These are phyloP conservation scores for Corydoras sp. DNA, from an alignment of 2,113 vertebrate species.

Conservation along the genomic window DNA sequence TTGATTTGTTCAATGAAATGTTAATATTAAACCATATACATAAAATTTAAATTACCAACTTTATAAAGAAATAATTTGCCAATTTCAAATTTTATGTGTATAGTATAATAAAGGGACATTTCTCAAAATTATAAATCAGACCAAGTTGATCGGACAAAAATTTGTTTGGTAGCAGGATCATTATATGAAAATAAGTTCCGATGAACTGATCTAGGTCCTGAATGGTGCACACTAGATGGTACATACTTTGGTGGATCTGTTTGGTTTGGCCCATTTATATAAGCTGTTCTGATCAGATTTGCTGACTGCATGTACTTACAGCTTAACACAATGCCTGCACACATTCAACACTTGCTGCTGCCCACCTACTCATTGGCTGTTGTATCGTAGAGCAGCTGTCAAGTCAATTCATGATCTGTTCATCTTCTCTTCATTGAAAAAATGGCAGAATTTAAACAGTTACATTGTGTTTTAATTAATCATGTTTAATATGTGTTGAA, in stretches of 20 bases:
- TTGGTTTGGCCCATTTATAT: constrained; percentile 23
- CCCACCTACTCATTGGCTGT: constrained; percentile 12
- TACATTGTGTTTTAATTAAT: background rate
- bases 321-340: constrained; percentile 21
- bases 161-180: background rate
- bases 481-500: no score
- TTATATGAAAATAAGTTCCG: background rate
- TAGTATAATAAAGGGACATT: no score
- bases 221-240: background rate
- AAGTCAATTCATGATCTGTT: constrained; percentile 1
- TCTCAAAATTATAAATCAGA: no score
- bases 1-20: no score
- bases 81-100: no score
- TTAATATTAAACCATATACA: no score
- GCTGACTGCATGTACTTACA: constrained; percentile 15
- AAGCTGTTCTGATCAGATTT: constrained; percentile 27
- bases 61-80: no score
- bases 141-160: no score
- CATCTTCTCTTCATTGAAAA: constrained; percentile 15
- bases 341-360: background rate
- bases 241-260: background rate
- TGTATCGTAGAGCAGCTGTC: constrained; percentile 6
- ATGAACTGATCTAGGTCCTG: background rate
- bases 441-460: background rate
- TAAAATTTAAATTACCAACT: no score